phyloP scores from a whole-genome alignment of 1,140 invertebrate genomes.

The Tetramorium alpestre region DNA sequence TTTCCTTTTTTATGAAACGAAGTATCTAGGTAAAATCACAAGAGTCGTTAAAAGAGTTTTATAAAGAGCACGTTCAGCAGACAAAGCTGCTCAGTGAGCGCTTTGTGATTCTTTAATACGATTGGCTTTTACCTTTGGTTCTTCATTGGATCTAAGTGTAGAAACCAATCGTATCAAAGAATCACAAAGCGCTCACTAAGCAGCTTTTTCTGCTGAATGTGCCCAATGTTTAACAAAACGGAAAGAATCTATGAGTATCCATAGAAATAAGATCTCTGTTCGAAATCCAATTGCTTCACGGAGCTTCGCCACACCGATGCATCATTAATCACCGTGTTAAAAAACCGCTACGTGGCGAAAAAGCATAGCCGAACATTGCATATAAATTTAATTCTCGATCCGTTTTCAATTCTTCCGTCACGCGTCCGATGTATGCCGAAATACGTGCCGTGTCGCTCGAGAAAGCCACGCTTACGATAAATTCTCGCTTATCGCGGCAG shows the following conservation, averaged over 20 bases:
- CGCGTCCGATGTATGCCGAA: not conserved
- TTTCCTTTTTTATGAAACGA: not conserved
- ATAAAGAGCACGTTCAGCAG: not conserved
- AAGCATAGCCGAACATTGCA: not conserved
- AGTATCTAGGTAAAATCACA: not conserved
- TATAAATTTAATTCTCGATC: not conserved
- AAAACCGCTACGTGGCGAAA: slow-evolving; percentile 3
- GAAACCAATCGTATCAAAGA: too few species aligned
- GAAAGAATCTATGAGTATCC: not conserved
- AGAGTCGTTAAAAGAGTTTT: not conserved
- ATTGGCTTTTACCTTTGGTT: too few species aligned
- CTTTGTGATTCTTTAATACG: too few species aligned
- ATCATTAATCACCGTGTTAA: slow-evolving; percentile 9
- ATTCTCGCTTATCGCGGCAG: not conserved
- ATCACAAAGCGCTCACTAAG: too few species aligned
- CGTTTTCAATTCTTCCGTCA: not conserved
- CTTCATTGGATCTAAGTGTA: too few species aligned
- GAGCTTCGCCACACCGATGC: not conserved
- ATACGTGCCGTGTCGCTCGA: not conserved
- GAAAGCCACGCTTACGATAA: slow-evolving; percentile 4
- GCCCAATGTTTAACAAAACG: not conserved
- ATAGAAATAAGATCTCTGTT: slow-evolving; percentile 25
- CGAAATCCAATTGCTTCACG: not conserved
- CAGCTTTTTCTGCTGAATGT: too few species aligned
- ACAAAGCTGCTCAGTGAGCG: too few species aligned